Evolutionary conservation across 2,797 vertebrate genomes (phyloP).

Genomic region (Sylvilagus floridanus): DNA sequence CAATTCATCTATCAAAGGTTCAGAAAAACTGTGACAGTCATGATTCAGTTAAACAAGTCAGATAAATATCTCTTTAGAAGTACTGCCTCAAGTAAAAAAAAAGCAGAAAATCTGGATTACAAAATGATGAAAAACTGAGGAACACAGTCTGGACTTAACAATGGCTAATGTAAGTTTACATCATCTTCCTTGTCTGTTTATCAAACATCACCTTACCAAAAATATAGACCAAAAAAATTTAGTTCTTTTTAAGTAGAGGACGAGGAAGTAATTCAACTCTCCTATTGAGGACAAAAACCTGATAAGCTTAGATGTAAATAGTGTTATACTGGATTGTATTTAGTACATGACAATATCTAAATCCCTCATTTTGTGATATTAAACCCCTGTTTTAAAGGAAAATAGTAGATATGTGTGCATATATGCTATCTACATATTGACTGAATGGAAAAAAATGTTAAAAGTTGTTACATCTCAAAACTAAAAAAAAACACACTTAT

Average conservation of each 20-base stretch:
- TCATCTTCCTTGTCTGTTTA: not conserved
- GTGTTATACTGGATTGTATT: too few species aligned
- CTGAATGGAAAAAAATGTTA: too few species aligned
- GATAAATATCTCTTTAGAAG: not conserved
- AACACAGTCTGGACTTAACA: not conserved
- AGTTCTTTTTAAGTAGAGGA: not conserved
- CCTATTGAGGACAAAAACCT: not conserved
- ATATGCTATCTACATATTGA: too few species aligned
- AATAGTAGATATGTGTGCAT: too few species aligned
- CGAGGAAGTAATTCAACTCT: not conserved
- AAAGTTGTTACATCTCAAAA: too few species aligned
- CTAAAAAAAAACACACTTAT: too few species aligned
- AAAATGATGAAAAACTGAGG: not conserved
- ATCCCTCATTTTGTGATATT: too few species aligned
- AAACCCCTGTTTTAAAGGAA: too few species aligned
- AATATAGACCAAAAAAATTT: not conserved
- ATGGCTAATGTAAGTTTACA: not conserved
- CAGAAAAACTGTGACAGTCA: not conserved
- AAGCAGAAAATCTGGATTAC: not conserved
- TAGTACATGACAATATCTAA: too few species aligned
- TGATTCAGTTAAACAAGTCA: not conserved
- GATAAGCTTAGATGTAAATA: not conserved
- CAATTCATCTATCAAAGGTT: not conserved
- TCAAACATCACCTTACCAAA: not conserved
- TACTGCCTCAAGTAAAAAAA: not conserved